These are phyloP conservation scores for Calyptommatus sinebrachiatus DNA, from an alignment of 2,113 vertebrate genomes.

Conservation along the genomic window DNA sequence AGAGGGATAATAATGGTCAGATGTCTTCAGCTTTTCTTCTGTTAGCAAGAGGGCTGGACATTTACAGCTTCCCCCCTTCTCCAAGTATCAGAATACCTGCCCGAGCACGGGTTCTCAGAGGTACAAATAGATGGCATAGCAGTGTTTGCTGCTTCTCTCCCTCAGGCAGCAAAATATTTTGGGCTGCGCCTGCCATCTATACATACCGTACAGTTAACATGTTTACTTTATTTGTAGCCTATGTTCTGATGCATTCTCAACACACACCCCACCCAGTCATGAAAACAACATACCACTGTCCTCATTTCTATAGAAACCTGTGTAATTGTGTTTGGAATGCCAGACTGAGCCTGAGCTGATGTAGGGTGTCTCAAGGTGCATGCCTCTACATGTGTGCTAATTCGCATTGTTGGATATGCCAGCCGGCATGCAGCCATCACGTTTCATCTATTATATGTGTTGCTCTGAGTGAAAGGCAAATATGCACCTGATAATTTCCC, in stretches of 20 bases:
- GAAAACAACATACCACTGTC: not conserved
- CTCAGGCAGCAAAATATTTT: not conserved
- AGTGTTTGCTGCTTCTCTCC: not conserved
- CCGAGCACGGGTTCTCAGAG: not conserved
- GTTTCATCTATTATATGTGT: not conserved
- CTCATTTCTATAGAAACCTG: not conserved
- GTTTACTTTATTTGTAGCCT: not conserved
- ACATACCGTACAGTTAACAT: not conserved
- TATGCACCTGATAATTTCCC: too few relatives aligned
- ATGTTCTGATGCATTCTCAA: too few relatives aligned
- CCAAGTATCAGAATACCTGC: not conserved
- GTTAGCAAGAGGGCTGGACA: not conserved
- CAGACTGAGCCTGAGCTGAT: not conserved
- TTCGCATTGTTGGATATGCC: not conserved
- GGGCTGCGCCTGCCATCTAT: not conserved
- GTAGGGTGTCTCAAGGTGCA: not conserved
- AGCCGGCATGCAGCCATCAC: not conserved
- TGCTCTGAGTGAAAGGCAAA: not conserved
- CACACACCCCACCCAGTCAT: not conserved
- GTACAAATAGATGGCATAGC: not conserved
- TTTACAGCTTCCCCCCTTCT: not conserved
- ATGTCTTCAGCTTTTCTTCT: not conserved
- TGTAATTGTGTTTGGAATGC: not conserved
- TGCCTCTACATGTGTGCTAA: not conserved
- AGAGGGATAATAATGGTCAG: not conserved